Evolutionary conservation across 2,797 vertebrate species (phyloP).

Genomic region (Iguana delicatissima): DNA sequence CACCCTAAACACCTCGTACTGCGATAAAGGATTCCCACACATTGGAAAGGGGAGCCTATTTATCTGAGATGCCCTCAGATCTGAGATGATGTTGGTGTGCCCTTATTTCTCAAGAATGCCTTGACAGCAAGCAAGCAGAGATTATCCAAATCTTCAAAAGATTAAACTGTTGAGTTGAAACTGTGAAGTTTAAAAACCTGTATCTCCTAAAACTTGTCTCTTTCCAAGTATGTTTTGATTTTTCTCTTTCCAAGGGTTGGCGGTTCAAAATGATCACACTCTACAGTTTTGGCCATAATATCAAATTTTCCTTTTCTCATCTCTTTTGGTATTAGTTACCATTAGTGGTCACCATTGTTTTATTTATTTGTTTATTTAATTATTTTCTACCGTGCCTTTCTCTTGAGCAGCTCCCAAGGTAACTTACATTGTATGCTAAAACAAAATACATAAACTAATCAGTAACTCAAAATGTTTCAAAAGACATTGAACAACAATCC

Average conservation of each 20-base stretch:
- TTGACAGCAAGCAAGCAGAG: neutral
- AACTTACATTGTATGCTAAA: too few relatives aligned
- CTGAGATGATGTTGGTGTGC: neutral
- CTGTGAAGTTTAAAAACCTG: neutral
- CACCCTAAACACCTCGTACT: conserved; percentile 17
- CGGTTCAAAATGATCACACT: neutral
- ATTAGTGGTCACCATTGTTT: neutral
- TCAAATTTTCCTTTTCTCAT: neutral
- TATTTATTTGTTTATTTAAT: neutral
- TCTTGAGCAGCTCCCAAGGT: too few relatives aligned
- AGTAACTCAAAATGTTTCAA: too few relatives aligned
- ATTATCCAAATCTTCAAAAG: neutral
- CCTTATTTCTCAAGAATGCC: neutral
- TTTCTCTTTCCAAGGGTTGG: neutral
- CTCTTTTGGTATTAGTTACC: neutral
- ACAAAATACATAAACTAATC: too few relatives aligned
- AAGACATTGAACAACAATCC: too few relatives aligned
- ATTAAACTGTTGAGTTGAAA: conserved; percentile 10
- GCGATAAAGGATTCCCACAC: conserved; percentile 19
- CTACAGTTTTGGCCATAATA: neutral
- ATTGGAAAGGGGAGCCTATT: neutral
- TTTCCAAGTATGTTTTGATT: too few relatives aligned
- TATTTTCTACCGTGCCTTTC: neutral
- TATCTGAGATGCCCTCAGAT: neutral
- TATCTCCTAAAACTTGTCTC: neutral